Evolutionary conservation across 2,113 vertebrate species (phyloP).

Genomic region (Corythornis madagascariensis): DNA sequence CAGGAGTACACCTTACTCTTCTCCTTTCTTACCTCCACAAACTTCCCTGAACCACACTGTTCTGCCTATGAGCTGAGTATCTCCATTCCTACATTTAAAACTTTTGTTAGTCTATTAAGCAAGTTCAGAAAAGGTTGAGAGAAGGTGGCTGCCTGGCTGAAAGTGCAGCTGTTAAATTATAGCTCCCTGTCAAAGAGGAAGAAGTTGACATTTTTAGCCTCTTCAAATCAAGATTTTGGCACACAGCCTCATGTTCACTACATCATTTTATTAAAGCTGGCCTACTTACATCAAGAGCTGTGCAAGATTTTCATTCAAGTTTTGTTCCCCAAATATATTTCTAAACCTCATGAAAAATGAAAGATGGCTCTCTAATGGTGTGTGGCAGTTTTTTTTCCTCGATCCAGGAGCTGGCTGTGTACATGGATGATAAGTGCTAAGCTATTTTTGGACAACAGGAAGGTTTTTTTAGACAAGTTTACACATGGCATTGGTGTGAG

Average conservation of each 20-base stretch:
- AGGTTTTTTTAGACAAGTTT: not conserved
- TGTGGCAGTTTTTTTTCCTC: not conserved
- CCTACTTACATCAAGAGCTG: conserved; percentile 1
- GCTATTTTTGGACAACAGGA: not conserved
- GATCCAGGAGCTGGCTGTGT: not conserved
- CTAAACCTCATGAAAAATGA: not conserved
- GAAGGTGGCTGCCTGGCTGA: not conserved
- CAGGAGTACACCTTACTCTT: not conserved
- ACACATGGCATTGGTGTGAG: not conserved
- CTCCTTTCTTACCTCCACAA: not conserved
- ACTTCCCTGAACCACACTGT: not conserved
- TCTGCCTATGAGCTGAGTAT: not conserved
- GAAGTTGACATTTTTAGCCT: not conserved
- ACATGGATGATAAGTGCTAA: not conserved
- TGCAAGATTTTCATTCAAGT: not conserved
- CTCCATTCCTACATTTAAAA: not conserved
- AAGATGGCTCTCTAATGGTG: not conserved
- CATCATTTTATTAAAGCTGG: conserved; percentile 23
- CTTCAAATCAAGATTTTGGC: conserved; percentile 18
- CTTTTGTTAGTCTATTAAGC: not conserved
- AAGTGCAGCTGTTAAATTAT: not conserved
- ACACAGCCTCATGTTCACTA: not conserved
- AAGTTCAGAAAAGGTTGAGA: not conserved
- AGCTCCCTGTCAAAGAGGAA: not conserved
- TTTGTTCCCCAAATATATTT: not conserved